Evolutionary conservation across 2,113 vertebrate genomes (phyloP), one percentile per base, ranked within the genome.

Genomic region (Calidris pygmaea): DNA sequence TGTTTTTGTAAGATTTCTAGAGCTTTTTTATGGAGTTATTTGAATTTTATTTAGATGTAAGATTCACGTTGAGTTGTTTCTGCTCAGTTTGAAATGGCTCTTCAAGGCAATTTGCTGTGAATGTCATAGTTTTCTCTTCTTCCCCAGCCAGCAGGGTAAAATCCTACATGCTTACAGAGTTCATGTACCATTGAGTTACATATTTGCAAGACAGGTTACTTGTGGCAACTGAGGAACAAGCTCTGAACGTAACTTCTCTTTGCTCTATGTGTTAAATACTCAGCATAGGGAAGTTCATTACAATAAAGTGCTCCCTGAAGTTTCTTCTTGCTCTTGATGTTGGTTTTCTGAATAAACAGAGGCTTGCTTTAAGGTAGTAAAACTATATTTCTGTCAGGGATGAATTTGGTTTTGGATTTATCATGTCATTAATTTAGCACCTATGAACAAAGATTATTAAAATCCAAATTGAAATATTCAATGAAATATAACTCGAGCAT

Each of bases 31-130:
- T 70, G n/a, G 37, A 41, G 55, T 77, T 83, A 83, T 37, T 89
- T 93, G 24, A 18, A 83, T 95, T 85, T 76, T 85, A 41, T 89
- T 96, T 94, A 79, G 16, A 73, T 76, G 14, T 66, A 83, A 91
- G 67, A 58, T 83, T 73, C 50, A 35, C 47, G 7, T 80, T 53
- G 11, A 82, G n/a, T 76, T 90, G 67, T 82, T 90, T 91, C 78
- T 66, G 22, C 87, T 91, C 27, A 63, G 37, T 62, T 39, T 87
- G 82, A 91, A 96, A 83, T 32, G 55, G 5, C 22, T 77, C 45
- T 58, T 81, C 83, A 73, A 86, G 78, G 75, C 41, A 60, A 85
- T 91, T 89, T 91, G 39, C 74, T 73, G 48, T 89, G 50, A n/a
- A 77, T 89, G 48, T 89, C 67, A 47, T 8, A 71, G 47, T 63